Base-by-base conservation (phyloP, 64 coral and sea anemone species). In the Hydrozoanthus tunicans region DNA sequence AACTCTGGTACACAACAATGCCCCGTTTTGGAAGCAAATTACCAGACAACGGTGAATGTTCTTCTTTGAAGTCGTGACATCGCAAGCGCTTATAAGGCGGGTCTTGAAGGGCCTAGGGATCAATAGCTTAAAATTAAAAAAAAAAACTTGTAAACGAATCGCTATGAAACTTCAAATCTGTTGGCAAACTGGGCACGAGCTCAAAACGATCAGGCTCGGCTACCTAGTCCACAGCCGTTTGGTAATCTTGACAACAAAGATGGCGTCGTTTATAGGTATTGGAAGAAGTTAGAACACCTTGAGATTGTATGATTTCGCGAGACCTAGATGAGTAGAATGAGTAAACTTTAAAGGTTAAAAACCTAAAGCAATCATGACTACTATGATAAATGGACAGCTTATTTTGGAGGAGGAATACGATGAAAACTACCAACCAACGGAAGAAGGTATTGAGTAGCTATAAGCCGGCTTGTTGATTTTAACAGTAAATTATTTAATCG, bases 361-460 rank as follows among this genome's bases (percentile, higher is more conserved):
- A 88, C 5, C 4, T 15, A 9, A 6, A 88, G 32, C 59, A 66
- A 86, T 20, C 54, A 92, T 93, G 91, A 70, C 83, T 32, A 99
- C 91, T 77, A 86, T 99, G 68, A 99, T 99, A 67, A 99, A 99
- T 62, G 94, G 94, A 15, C 97, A 99, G 72, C 57, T 96, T 6
- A 99, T 99, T 80, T 24, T 99, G 80, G 97, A 99, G 60, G 97
- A 99, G 60, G 94, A 99, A 82, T 99, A 99, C 61, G 97, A 99
- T 83, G 97, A 99, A 64, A 93, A 95, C 52, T 99, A 94, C 53
- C 89, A 99, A 79, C 94, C 97, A 1, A 96, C 97, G 10, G 97
- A 99, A 79, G 79, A 94, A 57, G 97, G 97, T 98, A 82, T 76
- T 43, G 32, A 43, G 32, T 43, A 43, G 32, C 32, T 43, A 20